Conservation (phyloP, 2,113 vertebrate species). For the Hemiprocne comata region DNA sequence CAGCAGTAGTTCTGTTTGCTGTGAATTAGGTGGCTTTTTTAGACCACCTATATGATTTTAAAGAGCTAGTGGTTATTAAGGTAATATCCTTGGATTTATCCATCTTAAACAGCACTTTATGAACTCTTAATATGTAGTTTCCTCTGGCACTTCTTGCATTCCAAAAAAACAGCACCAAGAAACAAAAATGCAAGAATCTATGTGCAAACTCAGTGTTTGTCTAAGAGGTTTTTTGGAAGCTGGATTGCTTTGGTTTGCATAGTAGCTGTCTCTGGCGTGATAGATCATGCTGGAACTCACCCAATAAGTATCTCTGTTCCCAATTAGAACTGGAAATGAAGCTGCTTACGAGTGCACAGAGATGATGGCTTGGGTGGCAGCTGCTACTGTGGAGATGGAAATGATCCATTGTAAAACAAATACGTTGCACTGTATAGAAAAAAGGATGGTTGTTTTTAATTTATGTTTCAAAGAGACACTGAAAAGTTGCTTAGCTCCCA, state of each 20-base stretch:
- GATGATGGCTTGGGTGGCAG: conserved; percentile 78
- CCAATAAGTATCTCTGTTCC: conserved; percentile 81
- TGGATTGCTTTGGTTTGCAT: conserved; percentile 76
- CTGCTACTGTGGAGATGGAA: conserved; percentile 78
- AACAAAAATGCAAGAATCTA: conserved; percentile 22
- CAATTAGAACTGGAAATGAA: conserved; percentile 81
- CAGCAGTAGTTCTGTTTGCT: conserved; percentile 72
- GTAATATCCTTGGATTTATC: conserved; percentile 49
- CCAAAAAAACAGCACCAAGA: background rate
- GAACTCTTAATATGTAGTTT: background rate
- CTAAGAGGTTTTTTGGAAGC: conserved; percentile 75
- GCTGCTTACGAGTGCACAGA: conserved; percentile 68
- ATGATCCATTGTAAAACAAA: conserved; percentile 73
- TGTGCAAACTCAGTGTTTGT: conserved; percentile 77
- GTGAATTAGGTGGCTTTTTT: conserved; percentile 68
- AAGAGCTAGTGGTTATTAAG: conserved; percentile 62
- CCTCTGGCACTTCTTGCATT: background rate
- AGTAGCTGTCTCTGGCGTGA: conserved; percentile 80
- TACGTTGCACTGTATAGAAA: conserved; percentile 60
- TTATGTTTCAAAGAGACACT: conserved; percentile 48
- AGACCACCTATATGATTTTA: conserved; percentile 71
- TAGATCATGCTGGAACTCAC: conserved; percentile 80
- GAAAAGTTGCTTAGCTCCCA: conserved; percentile 47
- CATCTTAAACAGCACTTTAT: background rate
- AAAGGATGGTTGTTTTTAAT: conserved; percentile 50